phyloP scores from a whole-genome alignment of 2,888 invertebrate genomes.

The Dusona sp. region DNA sequence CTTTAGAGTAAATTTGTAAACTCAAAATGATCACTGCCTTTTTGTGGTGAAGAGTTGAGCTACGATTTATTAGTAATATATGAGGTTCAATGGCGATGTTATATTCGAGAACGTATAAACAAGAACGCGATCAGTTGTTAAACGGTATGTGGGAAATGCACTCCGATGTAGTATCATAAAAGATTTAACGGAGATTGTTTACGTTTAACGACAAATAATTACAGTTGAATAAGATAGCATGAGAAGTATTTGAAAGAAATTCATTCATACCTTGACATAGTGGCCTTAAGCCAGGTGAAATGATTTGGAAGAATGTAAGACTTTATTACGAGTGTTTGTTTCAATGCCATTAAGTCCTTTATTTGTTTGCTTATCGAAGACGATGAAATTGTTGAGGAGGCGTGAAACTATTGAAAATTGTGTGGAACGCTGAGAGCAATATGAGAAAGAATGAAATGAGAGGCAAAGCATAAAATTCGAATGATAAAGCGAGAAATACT shows the following conservation, averaged over 20 bases:
- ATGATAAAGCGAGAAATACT: conserved; percentile 34
- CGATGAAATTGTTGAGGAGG: neutral
- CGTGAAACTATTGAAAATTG: neutral
- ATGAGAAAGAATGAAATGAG: neutral
- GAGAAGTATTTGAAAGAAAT: neutral
- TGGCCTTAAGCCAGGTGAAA: neutral
- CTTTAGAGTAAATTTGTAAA: neutral
- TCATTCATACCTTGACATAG: neutral
- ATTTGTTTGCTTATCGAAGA: conserved; percentile 4
- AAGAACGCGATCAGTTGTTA: neutral
- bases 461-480: conserved; percentile 25
- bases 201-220: neutral
- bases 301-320: neutral
- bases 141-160: no score
- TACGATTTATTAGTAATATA: neutral
- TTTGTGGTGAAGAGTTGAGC: neutral
- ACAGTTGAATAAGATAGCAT: neutral
- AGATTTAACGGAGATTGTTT: no score
- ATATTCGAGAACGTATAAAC: neutral
- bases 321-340: neutral
- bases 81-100: neutral
- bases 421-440: neutral
- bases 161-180: no score
- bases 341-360: neutral
- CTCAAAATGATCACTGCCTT: neutral